Conservation (phyloP, 2,797 vertebrate species). For the Eleutherodactylus coqui region DNA sequence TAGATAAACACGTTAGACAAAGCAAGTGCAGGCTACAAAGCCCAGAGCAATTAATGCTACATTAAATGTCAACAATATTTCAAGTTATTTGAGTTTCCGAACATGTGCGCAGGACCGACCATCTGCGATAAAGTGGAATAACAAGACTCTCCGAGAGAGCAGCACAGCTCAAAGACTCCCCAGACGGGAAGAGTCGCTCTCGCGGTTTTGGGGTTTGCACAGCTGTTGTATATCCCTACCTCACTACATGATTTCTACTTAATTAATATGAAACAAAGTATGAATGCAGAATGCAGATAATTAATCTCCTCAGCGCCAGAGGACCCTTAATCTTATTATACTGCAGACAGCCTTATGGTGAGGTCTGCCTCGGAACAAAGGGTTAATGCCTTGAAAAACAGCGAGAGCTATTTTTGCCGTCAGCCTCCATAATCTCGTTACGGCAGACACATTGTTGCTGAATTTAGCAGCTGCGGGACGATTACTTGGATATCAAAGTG, state of each 20-base stretch:
- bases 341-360: conserved; percentile 42
- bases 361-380: conserved; percentile 32
- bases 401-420: conserved; percentile 15
- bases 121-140: conserved; percentile 43
- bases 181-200: conserved; percentile 20
- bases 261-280: conserved; percentile 59
- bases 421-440: conserved; percentile 23
- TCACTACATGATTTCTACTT: conserved; percentile 41
- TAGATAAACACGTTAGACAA: conserved; percentile 32
- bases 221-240: conserved; percentile 47
- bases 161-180: conserved; percentile 34
- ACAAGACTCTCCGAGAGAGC: conserved; percentile 3
- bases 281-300: conserved; percentile 55
- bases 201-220: conserved; percentile 40
- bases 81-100: conserved; percentile 36
- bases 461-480: conserved; percentile 20
- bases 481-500: conserved; percentile 19
- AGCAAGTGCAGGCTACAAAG: conserved; percentile 21
- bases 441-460: conserved; percentile 31
- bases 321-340: conserved; percentile 57
- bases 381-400: conserved; percentile 37
- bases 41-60: conserved; percentile 44
- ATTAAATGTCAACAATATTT: conserved; percentile 54
- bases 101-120: conserved; percentile 9
- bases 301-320: conserved; percentile 57